Evolutionary conservation across 30 jellyfish, hydroid and myxozoan genomes (phyloP), one percentile per base, ranked within the genome.

Genomic region (Turritopsis dohrnii): DNA sequence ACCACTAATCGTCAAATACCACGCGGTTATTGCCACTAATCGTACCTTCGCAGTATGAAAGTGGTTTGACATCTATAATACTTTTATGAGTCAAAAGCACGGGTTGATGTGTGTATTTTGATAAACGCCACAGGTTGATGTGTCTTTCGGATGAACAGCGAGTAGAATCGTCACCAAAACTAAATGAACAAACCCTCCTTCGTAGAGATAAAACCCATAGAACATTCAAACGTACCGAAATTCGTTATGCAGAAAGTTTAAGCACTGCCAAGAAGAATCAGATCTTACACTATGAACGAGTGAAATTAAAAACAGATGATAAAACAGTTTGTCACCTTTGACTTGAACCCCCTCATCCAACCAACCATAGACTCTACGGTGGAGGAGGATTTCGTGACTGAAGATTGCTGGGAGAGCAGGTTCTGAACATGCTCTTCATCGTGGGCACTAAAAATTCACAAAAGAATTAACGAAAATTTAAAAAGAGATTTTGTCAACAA

Each of bases 401-500:
- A 29, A 8, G 84, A 72, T 41, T 84, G 84, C 81, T 84, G 90
- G 25, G 65, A 30, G 27, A 84, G 84, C 23, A 93, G 96, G 21
- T 80, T 82, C 74, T 93, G 96, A 41, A 93, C 98, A 52, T 93
- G 98, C 60, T 93, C 98, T 76, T 93, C 98, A 53, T 93, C 98
- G 28, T 93, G 96, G 25, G 96, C 98, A 84, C 98, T 93, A 65
- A 21, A 77, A 71, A 52, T n/a, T 1, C 13, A 29, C 26, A 54
- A 74, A 81, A 25, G 60, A 41, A 21, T n/a, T n/a, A n/a, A n/a
- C n/a, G n/a, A n/a, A n/a, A n/a, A n/a, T n/a, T n/a, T n/a, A n/a
- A n/a, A n/a, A n/a, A n/a, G n/a, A n/a, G n/a, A n/a, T n/a, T n/a
- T n/a, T n/a, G n/a, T n/a, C n/a, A n/a, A n/a, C n/a, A n/a, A n/a